Conservation (phyloP, 2,113 vertebrate species). For the Lepisosteus oculatus region DNA sequence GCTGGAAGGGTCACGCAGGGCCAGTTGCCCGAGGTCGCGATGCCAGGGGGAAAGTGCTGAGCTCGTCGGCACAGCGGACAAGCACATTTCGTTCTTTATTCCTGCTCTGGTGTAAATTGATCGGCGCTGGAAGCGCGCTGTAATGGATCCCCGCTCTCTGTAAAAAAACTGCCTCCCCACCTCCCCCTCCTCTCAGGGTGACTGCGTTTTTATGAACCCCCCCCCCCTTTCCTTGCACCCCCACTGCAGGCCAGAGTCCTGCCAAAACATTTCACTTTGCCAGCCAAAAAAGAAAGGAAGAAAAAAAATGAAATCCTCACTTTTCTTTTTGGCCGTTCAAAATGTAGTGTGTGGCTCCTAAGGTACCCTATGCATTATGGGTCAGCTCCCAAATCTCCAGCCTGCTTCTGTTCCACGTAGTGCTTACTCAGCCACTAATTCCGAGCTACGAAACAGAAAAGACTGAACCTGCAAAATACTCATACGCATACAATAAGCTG, state of each 20-base stretch:
- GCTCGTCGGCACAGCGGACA: constrained; percentile 41
- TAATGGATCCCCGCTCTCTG: constrained; percentile 51
- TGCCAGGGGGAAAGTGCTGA: constrained; percentile 46
- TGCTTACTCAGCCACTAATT: neutral
- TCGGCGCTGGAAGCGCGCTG: constrained; percentile 52
- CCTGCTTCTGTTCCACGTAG: neutral
- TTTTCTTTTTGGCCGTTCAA: neutral
- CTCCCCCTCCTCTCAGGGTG: constrained; percentile 8
- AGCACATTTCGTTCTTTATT: constrained; percentile 65
- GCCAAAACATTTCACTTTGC: neutral
- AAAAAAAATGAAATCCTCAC: constrained; percentile 3
- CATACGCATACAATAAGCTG: neutral
- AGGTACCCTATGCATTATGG: too few relatives aligned
- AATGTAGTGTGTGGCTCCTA: too few relatives aligned
- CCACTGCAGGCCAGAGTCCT: neutral
- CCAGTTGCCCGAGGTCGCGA: too few relatives aligned
- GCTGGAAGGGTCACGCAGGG: too few relatives aligned
- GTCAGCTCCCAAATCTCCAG: too few relatives aligned
- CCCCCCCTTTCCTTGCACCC: neutral
- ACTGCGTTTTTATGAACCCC: neutral
- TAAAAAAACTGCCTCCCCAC: constrained; percentile 33
- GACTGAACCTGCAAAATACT: neutral
- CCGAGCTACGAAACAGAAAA: neutral
- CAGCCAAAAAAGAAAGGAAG: neutral
- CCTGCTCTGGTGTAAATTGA: constrained; percentile 71